Conservation (phyloP, 2,797 vertebrate genomes). For the Catharus ustulatus region DNA sequence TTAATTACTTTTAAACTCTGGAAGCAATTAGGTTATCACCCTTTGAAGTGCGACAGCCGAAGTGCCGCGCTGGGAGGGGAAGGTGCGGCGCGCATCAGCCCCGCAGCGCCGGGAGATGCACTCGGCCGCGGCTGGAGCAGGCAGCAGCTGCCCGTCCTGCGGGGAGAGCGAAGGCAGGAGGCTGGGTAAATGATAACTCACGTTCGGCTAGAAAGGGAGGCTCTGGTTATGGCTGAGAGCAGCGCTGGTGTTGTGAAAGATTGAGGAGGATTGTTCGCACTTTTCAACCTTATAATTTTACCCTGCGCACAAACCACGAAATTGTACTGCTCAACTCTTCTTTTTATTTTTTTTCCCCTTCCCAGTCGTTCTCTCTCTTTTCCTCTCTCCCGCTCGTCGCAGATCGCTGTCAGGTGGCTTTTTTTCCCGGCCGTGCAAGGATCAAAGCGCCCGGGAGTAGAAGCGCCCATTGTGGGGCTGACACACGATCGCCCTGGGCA, state of each 20-base stretch:
- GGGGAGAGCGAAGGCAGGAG: neutral
- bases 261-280: constrained; percentile 27
- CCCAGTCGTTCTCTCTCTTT: neutral
- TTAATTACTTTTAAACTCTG: constrained; percentile 81
- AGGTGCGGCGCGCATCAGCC: neutral
- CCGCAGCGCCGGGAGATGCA: neutral
- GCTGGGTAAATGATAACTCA: neutral
- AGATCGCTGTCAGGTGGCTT: constrained; percentile 70
- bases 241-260: constrained; percentile 39
- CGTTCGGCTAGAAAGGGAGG: constrained; percentile 14
- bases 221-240: constrained; percentile 26
- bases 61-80: constrained; percentile 30
- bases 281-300: constrained; percentile 37
- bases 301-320: constrained; percentile 28
- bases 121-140: neutral
- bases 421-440: constrained; percentile 22
- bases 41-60: constrained; percentile 73
- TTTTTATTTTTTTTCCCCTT: neutral
- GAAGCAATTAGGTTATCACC: constrained; percentile 77
- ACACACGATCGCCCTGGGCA: constrained; percentile 66
- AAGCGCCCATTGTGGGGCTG: constrained; percentile 59
- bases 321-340: neutral
- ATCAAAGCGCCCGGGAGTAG: constrained; percentile 69
- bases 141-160: neutral
- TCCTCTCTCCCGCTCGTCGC: neutral